These are phyloP conservation scores for Anthopleura xanthogrammica DNA, from an alignment of 92 coral and sea anemone genomes.

Conservation along the genomic window DNA sequence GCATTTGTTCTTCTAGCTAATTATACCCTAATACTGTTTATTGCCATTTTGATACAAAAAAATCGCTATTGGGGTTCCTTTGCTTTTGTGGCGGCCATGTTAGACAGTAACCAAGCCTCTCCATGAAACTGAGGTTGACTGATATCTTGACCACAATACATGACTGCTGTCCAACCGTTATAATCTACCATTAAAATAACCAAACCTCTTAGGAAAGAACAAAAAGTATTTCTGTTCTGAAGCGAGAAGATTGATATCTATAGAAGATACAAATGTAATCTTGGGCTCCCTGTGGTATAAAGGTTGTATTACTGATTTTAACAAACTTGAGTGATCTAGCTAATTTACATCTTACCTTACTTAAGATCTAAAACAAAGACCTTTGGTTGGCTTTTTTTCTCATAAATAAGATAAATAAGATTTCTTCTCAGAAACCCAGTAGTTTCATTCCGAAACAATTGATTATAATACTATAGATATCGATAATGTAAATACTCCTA, in stretches of 20 bases:
- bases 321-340: too few species aligned
- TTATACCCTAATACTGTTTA: too few species aligned
- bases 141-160: too few species aligned
- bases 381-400: constrained; percentile 5
- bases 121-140: too few species aligned
- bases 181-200: too few species aligned
- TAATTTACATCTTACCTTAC: too few species aligned
- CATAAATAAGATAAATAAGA: background rate
- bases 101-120: background rate
- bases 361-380: background rate
- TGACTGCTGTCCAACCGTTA: too few species aligned
- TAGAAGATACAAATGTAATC: background rate
- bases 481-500: background rate
- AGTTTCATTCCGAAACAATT: background rate
- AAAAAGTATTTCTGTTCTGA: background rate
- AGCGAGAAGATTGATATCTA: background rate
- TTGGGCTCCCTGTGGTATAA: background rate
- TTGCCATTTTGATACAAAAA: too few species aligned
- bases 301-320: background rate
- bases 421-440: background rate
- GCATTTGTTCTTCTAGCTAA: background rate
- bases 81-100: background rate
- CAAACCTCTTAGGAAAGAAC: too few species aligned
- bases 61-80: background rate
- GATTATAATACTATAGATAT: background rate